phyloP scores from a whole-genome alignment of 2,888 invertebrate species.

The Kuschelorhynchus macadamiae region DNA sequence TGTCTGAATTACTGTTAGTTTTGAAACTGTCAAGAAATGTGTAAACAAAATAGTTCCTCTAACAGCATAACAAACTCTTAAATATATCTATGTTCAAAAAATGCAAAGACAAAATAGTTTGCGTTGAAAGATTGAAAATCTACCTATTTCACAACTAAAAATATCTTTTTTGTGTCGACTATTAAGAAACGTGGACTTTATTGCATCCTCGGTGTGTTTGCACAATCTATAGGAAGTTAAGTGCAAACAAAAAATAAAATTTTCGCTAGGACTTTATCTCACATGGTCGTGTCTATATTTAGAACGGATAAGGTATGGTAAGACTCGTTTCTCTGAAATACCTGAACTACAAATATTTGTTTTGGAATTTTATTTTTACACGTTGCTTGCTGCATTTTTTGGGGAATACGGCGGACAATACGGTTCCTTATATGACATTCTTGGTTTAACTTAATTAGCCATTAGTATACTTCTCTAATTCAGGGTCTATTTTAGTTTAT shows the following conservation, averaged over 20 bases:
- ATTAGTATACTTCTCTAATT: too few species aligned
- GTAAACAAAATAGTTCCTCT: too few species aligned
- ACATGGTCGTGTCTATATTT: conserved; percentile 43
- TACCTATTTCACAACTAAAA: too few species aligned
- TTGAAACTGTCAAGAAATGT: too few species aligned
- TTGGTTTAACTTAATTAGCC: background rate
- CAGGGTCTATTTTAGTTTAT: too few species aligned
- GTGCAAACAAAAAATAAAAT: conserved; percentile 45
- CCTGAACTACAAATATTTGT: conserved; percentile 46
- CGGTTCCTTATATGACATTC: too few species aligned
- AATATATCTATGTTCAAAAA: too few species aligned
- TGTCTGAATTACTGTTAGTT: too few species aligned
- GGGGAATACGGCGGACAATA: too few species aligned
- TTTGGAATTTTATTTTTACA: conserved; percentile 38
- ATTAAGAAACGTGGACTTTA: conserved; percentile 27
- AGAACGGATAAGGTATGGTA: conserved; percentile 48
- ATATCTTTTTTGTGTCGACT: conserved; percentile 4
- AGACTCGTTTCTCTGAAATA: conserved; percentile 41
- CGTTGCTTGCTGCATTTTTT: conserved; percentile 30
- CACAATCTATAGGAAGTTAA: conserved; percentile 44
- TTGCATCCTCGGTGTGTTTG: conserved; percentile 43
- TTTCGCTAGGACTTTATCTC: conserved; percentile 47
- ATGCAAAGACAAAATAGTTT: too few species aligned
- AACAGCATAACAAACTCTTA: too few species aligned
- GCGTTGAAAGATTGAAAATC: too few species aligned